Evolutionary conservation across 2,113 vertebrate genomes (phyloP).

Genomic region (Lophotis ruficrista): DNA sequence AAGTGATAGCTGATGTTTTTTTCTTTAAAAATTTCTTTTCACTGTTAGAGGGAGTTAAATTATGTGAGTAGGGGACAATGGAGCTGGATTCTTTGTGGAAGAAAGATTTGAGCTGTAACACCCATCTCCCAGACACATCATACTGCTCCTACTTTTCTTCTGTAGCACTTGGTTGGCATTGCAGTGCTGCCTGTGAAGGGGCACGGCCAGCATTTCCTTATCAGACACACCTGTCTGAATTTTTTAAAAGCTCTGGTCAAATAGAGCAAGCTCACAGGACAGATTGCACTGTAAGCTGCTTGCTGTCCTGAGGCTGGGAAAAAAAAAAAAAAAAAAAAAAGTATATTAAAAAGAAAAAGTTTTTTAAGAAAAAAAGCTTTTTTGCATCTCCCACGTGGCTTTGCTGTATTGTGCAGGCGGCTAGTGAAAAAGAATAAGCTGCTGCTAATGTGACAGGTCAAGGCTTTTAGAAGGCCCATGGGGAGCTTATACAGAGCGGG

Average conservation of each 20-base stretch:
- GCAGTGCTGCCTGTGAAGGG: neutral
- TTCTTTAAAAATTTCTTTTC: neutral
- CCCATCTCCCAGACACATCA: neutral
- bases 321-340: neutral
- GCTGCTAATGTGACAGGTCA: conserved; percentile 67
- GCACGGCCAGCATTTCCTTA: neutral
- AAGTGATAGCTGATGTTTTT: neutral
- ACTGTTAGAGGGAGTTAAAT: neutral
- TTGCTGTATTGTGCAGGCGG: conserved; percentile 30
- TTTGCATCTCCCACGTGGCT: neutral
- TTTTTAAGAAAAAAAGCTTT: neutral
- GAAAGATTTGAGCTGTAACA: neutral
- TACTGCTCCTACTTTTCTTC: neutral
- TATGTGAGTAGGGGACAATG: neutral
- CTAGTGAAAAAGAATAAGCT: conserved; percentile 51
- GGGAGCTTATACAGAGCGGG: conserved; percentile 57
- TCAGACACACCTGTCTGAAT: neutral
- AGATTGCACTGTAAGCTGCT: neutral
- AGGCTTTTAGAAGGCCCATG: conserved; percentile 52
- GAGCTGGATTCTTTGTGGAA: neutral
- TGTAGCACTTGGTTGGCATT: neutral
- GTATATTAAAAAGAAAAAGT: no score
- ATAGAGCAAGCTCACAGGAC: neutral
- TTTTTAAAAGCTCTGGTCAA: neutral
- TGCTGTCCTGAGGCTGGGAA: neutral